Conservation (phyloP, 1,140 invertebrate genomes). For the Sycophaga agraensis region DNA sequence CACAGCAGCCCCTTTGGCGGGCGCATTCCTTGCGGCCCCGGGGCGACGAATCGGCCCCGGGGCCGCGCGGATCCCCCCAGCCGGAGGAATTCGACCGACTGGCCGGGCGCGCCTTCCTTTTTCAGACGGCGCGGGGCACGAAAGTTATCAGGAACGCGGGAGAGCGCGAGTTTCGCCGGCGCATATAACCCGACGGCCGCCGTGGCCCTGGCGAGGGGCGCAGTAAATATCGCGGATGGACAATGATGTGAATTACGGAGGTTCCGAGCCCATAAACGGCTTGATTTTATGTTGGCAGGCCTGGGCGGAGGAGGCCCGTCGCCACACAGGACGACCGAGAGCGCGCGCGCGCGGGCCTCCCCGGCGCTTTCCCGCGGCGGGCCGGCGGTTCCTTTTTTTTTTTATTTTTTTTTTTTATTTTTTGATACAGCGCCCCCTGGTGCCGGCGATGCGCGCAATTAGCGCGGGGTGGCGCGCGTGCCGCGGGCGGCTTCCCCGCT, state of each 20-base stretch:
- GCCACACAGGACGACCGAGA: constrained; percentile 46
- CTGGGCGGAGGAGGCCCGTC: constrained; percentile 33
- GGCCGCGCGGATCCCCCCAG: no score
- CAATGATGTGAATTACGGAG: constrained; percentile 54
- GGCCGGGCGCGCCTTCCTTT: neutral
- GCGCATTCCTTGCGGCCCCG: no score
- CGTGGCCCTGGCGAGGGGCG: no score
- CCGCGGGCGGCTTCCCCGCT: constrained; percentile 24
- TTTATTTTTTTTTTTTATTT: no score
- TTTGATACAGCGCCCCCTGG: no score
- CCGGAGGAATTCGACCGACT: no score
- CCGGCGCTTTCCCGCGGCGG: no score
- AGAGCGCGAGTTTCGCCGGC: neutral
- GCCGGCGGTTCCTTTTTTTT: no score
- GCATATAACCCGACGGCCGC: constrained; percentile 44
- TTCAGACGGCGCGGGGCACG: neutral
- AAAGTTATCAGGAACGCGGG: constrained; percentile 17
- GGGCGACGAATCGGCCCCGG: no score
- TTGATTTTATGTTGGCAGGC: constrained; percentile 49
- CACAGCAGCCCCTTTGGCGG: no score
- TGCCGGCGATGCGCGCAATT: no score
- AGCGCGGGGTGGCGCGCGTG: no score
- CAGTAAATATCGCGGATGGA: constrained; percentile 50
- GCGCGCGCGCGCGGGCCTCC: neutral
- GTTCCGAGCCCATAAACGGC: constrained; percentile 50